Conservation (phyloP, 2,797 vertebrate species). For the Myotis pilosus region DNA sequence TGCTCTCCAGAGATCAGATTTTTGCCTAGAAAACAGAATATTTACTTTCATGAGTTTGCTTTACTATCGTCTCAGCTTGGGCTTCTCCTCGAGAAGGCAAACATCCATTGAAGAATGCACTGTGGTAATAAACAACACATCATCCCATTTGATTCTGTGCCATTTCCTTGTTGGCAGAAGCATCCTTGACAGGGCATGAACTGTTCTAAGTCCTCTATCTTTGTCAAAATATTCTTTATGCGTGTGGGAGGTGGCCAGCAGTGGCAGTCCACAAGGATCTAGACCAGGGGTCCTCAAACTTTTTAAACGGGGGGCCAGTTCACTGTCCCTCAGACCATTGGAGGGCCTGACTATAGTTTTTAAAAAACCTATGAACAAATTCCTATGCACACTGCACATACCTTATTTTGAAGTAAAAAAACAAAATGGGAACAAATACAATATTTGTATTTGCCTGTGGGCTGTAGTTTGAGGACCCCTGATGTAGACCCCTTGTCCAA, state of each 20-base stretch:
- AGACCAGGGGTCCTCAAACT: not conserved
- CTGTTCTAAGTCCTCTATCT: slow-evolving; percentile 27
- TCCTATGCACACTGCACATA: too few relatives aligned
- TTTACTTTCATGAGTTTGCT: slow-evolving; percentile 46
- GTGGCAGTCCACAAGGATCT: not conserved
- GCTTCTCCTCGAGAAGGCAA: slow-evolving; percentile 48
- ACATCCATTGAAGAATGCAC: slow-evolving; percentile 52
- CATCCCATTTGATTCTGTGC: slow-evolving; percentile 26
- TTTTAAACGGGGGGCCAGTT: too few relatives aligned
- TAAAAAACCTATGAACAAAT: too few relatives aligned
- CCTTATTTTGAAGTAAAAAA: too few relatives aligned
- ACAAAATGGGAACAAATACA: too few relatives aligned
- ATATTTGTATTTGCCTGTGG: too few relatives aligned
- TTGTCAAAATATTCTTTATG: slow-evolving; percentile 43
- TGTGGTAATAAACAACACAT: slow-evolving; percentile 54
- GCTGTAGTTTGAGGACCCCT: too few relatives aligned
- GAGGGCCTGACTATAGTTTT: too few relatives aligned
- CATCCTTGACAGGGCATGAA: not conserved
- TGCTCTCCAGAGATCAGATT: not conserved
- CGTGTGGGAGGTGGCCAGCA: not conserved
- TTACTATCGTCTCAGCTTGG: slow-evolving; percentile 61
- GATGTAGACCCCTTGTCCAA: slow-evolving; percentile 2
- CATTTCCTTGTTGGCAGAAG: slow-evolving; percentile 31
- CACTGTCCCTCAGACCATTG: too few relatives aligned
- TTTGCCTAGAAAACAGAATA: slow-evolving; percentile 39